Percentiles rank a stretch among this genome's conserved stretches.
These are phyloP conservation scores for Oncorhynchus mykiss DNA, from an alignment of 2,113 vertebrate genomes.

Conservation along the genomic window DNA sequence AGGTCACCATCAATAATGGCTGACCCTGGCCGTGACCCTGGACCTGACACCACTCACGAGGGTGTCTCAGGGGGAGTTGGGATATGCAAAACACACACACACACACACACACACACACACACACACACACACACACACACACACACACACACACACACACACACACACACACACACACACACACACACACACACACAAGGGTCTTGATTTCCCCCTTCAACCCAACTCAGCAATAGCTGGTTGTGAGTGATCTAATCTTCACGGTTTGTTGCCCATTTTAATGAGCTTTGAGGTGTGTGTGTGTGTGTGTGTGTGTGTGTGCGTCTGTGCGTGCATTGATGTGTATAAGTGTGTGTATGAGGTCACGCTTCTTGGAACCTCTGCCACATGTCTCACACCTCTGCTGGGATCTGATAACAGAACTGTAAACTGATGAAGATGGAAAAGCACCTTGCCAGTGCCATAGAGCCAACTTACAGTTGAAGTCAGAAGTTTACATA, in stretches of 20 bases:
- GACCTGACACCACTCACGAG: no score
- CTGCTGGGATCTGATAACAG: slow-evolving; percentile 56
- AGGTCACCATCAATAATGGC: no score
- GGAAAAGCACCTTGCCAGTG: background rate
- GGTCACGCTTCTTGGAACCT: background rate
- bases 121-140: no score
- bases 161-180: no score
- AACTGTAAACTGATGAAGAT: slow-evolving; percentile 23
- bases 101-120: no score
- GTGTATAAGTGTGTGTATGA: background rate
- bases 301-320: background rate
- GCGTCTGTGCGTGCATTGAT: slow-evolving; percentile 47
- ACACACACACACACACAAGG: slow-evolving; percentile 1
- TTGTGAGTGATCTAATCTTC: slow-evolving; percentile 62
- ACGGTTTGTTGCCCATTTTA: slow-evolving; percentile 74
- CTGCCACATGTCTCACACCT: slow-evolving; percentile 35
- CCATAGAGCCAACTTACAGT: no score
- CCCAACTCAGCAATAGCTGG: slow-evolving; percentile 62
- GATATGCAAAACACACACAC: no score
- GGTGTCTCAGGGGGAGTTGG: no score
- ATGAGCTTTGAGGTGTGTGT: slow-evolving; percentile 60
- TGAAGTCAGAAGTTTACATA: no score
- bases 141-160: no score
- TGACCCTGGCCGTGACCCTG: no score
- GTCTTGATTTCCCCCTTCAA: slow-evolving; percentile 33